Conservation (phyloP, 1,140 invertebrate species). For the Yoshiicerus persimilis region DNA sequence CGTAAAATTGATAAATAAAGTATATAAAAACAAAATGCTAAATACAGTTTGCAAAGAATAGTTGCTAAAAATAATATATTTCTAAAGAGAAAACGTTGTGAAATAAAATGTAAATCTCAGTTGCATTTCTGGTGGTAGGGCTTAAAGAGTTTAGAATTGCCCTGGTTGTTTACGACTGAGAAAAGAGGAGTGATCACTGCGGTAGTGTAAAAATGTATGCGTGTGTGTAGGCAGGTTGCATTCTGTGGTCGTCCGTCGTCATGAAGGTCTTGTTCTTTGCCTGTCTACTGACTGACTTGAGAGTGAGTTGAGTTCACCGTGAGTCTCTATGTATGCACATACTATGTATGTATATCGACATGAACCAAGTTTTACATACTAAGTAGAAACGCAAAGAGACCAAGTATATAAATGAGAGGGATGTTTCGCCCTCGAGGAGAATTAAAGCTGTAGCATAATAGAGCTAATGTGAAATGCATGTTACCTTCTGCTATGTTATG, state of each 20-base stretch:
- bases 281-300: neutral
- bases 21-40: too few relatives aligned
- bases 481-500: neutral
- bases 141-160: too few relatives aligned
- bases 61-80: too few relatives aligned
- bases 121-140: too few relatives aligned
- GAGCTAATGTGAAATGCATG: neutral
- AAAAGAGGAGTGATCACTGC: neutral
- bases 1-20: too few relatives aligned
- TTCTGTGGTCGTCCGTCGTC: constrained; percentile 1
- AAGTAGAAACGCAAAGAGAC: neutral
- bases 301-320: neutral
- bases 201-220: neutral
- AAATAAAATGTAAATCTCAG: too few relatives aligned
- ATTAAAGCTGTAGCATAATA: neutral
- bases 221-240: neutral
- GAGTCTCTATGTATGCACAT: too few relatives aligned
- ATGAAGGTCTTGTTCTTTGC: neutral
- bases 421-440: neutral
- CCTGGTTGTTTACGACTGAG: neutral
- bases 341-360: too few relatives aligned
- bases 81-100: too few relatives aligned
- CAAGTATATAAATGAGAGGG: neutral
- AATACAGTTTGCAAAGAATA: too few relatives aligned
- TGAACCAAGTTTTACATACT: too few relatives aligned